A percentile compares a stretch with the other conserved stretches of the same genome.
Evolutionary conservation across 2,888 invertebrate species (phyloP).

Genomic region (Timandra comae): DNA sequence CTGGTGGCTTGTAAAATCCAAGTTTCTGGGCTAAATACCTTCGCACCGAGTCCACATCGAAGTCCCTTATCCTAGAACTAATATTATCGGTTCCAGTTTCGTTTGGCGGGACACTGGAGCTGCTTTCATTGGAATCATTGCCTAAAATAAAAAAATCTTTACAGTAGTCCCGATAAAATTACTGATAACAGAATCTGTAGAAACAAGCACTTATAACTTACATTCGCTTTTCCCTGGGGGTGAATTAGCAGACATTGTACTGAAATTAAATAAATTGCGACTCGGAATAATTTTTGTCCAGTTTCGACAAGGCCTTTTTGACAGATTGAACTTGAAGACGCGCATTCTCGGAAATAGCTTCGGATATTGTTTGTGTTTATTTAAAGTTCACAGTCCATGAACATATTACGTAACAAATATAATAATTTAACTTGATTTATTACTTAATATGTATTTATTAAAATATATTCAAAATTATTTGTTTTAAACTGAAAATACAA

Average conservation of each 20-base stretch:
- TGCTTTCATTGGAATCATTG: constrained; percentile 39
- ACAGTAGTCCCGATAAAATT: constrained; percentile 10
- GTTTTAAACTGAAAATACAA: neutral
- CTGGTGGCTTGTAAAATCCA: constrained; percentile 70
- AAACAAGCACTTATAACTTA: constrained; percentile 26
- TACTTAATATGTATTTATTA: neutral
- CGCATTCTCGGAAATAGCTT: constrained; percentile 50
- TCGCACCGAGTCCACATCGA: constrained; percentile 79
- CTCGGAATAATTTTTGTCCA: constrained; percentile 56
- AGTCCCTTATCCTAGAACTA: constrained; percentile 55
- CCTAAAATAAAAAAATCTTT: constrained; percentile 29
- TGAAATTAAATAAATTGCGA: constrained; percentile 56
- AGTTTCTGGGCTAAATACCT: constrained; percentile 81
- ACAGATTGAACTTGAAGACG: constrained; percentile 36
- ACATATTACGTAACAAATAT: constrained; percentile 6
- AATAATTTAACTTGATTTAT: neutral
- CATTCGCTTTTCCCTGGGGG: constrained; percentile 65
- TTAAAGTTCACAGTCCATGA: constrained; percentile 12
- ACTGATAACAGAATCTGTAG: constrained; percentile 1
- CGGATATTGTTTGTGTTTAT: constrained; percentile 2
- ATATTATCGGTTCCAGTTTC: constrained; percentile 39
- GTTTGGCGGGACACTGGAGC: constrained; percentile 55
- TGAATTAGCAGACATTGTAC: constrained; percentile 66
- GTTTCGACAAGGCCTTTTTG: constrained; percentile 54
- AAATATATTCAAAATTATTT: neutral